Evolutionary conservation across 2,113 vertebrate species (phyloP), one percentile per base, ranked within the genome.

Genomic region (Candoia aspera): DNA sequence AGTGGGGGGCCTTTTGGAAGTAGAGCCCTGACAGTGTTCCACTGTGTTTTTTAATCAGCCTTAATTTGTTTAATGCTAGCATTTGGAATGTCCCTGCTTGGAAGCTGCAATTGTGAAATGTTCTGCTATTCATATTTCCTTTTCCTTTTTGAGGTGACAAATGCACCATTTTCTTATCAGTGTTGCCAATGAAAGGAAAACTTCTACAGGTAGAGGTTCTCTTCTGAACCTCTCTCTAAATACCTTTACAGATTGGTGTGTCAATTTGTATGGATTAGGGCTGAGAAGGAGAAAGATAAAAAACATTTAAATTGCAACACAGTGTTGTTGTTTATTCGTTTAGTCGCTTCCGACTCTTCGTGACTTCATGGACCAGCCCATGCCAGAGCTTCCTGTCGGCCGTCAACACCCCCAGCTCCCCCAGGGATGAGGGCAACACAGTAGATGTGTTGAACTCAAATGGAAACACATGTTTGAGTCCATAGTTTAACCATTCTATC

Each of bases 11-110:
- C 92, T 94, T 62, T 95, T 46, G 87, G 86, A 94, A 86, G 92
- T 29, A 92, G 87, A 86, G 85, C 49, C 64, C 53, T 85, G 83
- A 86, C 53, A n/a, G 91, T 54, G 42, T 95, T 94, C 95, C 49
- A 90, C 79, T 92, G 19, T 90, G 57, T 90, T 93, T 95, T 95
- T 91, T 94, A 95, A 91, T 49, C 91, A 79, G 54, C 2, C 58
- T 95, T 96, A 97, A 95, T 95, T 95, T 94, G 91, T 94, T 96
- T 95, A 93, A 94, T 91, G 93, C 92, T 93, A 89, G 68, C 42
- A 90, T 93, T 93, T 94, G 33, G 42, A 96, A 64, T 93, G 68
- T 87, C 54, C 90, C 64, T 55, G 58, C 94, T 95, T 57, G 94
- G 85, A 92, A 60, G 92, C 64, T 83, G 49, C 90, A 89, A 95